phyloP scores from a whole-genome alignment of 2,113 vertebrate genomes.

The Pelecanus crispus region DNA sequence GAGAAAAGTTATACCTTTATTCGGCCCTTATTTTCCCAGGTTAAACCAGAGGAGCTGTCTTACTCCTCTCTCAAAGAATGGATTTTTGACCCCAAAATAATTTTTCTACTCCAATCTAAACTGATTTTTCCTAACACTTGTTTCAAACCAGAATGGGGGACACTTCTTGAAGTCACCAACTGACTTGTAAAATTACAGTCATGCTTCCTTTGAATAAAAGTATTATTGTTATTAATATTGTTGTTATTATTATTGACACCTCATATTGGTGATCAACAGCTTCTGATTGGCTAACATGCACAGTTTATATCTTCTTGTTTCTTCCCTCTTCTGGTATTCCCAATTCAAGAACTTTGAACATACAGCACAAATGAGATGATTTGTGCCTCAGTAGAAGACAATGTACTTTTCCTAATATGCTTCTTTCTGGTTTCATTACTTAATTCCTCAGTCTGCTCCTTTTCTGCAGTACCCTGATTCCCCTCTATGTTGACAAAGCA shows the following conservation, averaged over 20 bases:
- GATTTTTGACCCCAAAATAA: neutral
- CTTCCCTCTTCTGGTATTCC: neutral
- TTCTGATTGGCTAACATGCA: neutral
- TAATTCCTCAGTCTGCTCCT: neutral
- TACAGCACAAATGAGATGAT: neutral
- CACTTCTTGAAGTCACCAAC: neutral
- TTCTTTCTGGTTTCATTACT: neutral
- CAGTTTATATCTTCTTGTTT: neutral
- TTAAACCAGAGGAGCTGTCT: neutral
- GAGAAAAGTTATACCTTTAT: neutral
- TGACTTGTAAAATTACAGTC: neutral
- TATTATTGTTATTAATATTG: too few relatives aligned
- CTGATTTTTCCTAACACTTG: neutral
- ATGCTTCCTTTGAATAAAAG: neutral
- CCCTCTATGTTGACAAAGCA: neutral
- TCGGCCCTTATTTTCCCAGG: neutral
- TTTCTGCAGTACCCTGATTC: neutral
- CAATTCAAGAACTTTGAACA: neutral
- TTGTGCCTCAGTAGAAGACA: neutral
- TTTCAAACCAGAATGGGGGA: neutral
- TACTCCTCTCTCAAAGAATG: neutral
- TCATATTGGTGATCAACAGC: accelerated
- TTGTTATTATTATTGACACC: neutral
- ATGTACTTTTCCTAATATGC: neutral
- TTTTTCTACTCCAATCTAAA: neutral